Evolutionary conservation across 2,113 vertebrate species (phyloP), one percentile per base, ranked within the genome.

Genomic region (Silurus meridionalis): DNA sequence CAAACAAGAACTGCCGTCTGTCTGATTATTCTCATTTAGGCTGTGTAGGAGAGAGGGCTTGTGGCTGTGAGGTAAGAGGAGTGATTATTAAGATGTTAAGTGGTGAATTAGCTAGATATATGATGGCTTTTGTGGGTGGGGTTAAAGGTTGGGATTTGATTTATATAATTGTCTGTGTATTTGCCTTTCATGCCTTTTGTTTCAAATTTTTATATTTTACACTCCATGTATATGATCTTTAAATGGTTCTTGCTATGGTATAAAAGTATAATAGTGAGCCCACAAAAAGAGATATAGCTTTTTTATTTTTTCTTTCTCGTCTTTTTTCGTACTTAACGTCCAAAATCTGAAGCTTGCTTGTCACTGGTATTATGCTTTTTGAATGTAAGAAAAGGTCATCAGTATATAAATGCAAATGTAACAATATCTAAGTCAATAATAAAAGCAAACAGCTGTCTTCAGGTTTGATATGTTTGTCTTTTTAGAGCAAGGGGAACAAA

Each of bases 21-120:
- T 91, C 82, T 93, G 91, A 95, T 95, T 95, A 94, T 93, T 86
- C 92, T 60, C 83, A 89, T 93, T 92, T 90, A 93, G 90, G 88
- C 91, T 92, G 91, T 84, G 90, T 89, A 90, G 91, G 87, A 92
- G 92, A 92, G 91, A 94, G 89, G 53, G 92, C 92, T 90, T 88
- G 90, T 58, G 80, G 28, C 85, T 23, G 46, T 46, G 92, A 92
- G 92, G 91, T 90, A 91, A 63, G 79, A 46, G 50, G 78, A 85
- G 69, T 55, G 58, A 53, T 81, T 53, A 78, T 88, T 80, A 67
- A 61, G 58, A 64, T 64, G 37, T n/a, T 25, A n/a, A 28, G 64
- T 58, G 64, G 63, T 86, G 79, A 71, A 71, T 37, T 86, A 37
- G 37, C 46, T 19, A 37, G 15, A 78, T 23, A 28, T 67, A 13